Evolutionary conservation across 1,140 invertebrate species (phyloP).

Genomic region (Polypedilum pembai): DNA sequence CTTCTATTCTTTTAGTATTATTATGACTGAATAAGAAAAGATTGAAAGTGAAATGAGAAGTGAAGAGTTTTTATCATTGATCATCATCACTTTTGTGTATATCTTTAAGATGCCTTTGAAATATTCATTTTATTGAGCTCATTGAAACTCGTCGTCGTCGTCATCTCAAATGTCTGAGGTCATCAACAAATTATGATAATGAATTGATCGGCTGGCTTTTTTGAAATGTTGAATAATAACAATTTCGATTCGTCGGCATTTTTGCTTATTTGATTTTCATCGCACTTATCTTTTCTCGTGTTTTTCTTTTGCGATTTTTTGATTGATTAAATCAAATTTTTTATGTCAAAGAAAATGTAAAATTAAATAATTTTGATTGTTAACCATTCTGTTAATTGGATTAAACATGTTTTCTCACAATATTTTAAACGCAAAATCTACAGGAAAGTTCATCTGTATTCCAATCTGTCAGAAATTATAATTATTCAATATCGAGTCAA

Average conservation of each 20-base stretch:
- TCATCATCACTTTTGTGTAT: not conserved
- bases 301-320: too few species aligned
- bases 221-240: not conserved
- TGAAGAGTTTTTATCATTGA: not conserved
- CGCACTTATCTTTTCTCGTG: not conserved
- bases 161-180: not conserved
- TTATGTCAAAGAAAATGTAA: too few species aligned
- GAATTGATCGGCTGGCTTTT: not conserved
- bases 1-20: not conserved
- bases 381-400: too few species aligned
- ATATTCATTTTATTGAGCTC: not conserved
- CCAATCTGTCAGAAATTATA: too few species aligned
- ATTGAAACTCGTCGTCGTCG: conserved; percentile 9
- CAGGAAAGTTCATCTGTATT: too few species aligned
- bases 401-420: too few species aligned
- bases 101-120: not conserved
- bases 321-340: too few species aligned
- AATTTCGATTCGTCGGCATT: not conserved
- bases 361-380: too few species aligned
- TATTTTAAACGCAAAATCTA: too few species aligned
- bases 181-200: conserved; percentile 19
- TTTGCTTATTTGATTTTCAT: not conserved
- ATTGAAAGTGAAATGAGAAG: not conserved
- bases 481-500: too few species aligned
- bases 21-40: not conserved